Base-by-base conservation (phyloP, 2,113 vertebrate genomes). In the Neodontobutis hainanensis region DNA sequence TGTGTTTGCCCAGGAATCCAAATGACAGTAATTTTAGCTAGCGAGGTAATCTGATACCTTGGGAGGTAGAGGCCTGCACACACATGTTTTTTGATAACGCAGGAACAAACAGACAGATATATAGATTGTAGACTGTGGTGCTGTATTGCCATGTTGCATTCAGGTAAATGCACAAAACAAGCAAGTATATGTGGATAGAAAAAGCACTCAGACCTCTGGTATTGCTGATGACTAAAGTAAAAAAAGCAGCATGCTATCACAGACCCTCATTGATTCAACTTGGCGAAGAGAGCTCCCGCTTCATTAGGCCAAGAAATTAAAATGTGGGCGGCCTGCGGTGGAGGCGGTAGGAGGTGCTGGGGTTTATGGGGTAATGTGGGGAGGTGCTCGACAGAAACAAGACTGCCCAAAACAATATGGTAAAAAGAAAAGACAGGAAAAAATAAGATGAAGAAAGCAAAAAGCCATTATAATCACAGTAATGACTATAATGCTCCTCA, bases 261-360 rank as follows among this genome's bases (percentile, higher is more conserved):
- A 84, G 80, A 64, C 65, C 85, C 75, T 77, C 86, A 83, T 83
- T 81, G 85, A 87, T 88, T 87, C 79, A 42, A 81, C 70, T 83
- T 85, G 75, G 61, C 58, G 51, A 68, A 62, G 73, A 70, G 75
- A 71, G 73, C 73, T 68, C 72, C 68, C 57, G 89, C 88, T 91
- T 93, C 91, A 92, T 92, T 93, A 92, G 88, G 85, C 91, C 90
- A 90, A 91, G 89, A 93, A 92, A 92, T 93, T 92, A 91, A 93
- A 92, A 92, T 83, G 84, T 70, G 76, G 85, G 84, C 10, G 65
- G 78, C 73, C 79, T 72, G 77, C 32, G 32, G 80, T 61, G 79
- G 69, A 76, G 70, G 70, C 66, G 60, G 67, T 68, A 74, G 67
- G 67, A 38, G 77, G 45, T 19, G 61, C n/a, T 11, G 69, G 63